phyloP scores from a whole-genome alignment of 2,888 invertebrate species.

The Buathra laborator region DNA sequence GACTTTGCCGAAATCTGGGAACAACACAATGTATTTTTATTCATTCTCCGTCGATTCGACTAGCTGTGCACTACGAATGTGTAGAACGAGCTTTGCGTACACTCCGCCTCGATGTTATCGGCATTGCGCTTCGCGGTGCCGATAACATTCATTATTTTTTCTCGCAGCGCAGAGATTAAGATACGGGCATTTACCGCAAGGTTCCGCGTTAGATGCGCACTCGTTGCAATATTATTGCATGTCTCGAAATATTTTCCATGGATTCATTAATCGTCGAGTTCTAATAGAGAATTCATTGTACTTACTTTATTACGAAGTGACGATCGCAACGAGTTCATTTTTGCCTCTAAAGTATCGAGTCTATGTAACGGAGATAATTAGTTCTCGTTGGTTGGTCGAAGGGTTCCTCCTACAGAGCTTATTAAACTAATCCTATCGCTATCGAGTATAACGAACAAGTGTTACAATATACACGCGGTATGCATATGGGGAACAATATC shows the following conservation, averaged over 20 bases:
- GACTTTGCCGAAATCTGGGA: constrained; percentile 72
- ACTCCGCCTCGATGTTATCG: too few species aligned
- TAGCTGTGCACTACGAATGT: too few species aligned
- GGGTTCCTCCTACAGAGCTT: not conserved
- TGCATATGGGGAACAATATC: too few species aligned
- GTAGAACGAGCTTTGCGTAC: too few species aligned
- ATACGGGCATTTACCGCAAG: too few species aligned
- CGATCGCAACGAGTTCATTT: constrained; percentile 62
- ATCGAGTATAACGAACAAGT: not conserved
- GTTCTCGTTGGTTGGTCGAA: not conserved
- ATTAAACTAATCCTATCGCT: not conserved
- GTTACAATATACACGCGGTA: not conserved
- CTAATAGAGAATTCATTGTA: not conserved
- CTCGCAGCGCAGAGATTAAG: too few species aligned
- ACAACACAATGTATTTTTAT: not conserved
- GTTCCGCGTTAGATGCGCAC: too few species aligned
- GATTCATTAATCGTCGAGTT: not conserved
- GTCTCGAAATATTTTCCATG: not conserved
- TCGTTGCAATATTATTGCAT: not conserved
- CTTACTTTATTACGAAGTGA: constrained; percentile 57
- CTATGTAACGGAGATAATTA: too few species aligned
- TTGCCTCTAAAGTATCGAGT: not conserved
- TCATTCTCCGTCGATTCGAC: not conserved
- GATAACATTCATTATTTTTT: too few species aligned
- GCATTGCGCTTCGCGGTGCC: too few species aligned